A percentile compares a stretch with the other conserved stretches of the same genome.
Conservation (phyloP, 2,797 vertebrate species). For the Staurois parvus region DNA sequence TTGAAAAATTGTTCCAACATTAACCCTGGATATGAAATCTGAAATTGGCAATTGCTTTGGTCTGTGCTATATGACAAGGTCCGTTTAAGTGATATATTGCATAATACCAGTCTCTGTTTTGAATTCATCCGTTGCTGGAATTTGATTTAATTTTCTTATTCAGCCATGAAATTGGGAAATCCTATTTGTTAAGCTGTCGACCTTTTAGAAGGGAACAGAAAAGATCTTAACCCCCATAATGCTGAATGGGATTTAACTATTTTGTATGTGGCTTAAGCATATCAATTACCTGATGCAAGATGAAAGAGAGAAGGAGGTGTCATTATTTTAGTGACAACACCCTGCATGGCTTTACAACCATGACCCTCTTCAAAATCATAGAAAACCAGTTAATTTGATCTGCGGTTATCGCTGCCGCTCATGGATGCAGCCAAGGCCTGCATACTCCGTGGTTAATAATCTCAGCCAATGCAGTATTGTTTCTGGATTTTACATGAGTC, state of each 20-base stretch:
- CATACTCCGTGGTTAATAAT: not conserved
- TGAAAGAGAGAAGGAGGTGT: not conserved
- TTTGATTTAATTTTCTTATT: slow-evolving; percentile 31
- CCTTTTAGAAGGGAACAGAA: not conserved
- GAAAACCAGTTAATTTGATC: not conserved
- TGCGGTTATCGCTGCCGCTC: not conserved
- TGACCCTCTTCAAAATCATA: not conserved
- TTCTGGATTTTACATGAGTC: too few relatives aligned
- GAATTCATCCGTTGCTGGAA: not conserved
- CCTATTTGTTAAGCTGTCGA: not conserved
- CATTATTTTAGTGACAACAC: not conserved
- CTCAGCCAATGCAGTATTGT: too few relatives aligned
- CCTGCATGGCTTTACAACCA: not conserved
- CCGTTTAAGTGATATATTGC: too few relatives aligned
- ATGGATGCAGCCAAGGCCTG: not conserved
- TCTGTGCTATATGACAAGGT: too few relatives aligned
- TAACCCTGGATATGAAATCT: too few relatives aligned
- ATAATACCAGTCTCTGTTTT: not conserved
- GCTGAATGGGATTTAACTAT: not conserved
- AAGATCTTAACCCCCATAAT: not conserved
- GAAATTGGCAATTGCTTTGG: too few relatives aligned
- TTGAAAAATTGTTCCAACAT: too few relatives aligned
- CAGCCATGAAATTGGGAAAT: slow-evolving; percentile 20
- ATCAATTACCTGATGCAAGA: not conserved
- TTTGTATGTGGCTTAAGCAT: slow-evolving; percentile 7